Conservation (phyloP, 2,797 vertebrate species). For the Calcarius lapponicus region DNA sequence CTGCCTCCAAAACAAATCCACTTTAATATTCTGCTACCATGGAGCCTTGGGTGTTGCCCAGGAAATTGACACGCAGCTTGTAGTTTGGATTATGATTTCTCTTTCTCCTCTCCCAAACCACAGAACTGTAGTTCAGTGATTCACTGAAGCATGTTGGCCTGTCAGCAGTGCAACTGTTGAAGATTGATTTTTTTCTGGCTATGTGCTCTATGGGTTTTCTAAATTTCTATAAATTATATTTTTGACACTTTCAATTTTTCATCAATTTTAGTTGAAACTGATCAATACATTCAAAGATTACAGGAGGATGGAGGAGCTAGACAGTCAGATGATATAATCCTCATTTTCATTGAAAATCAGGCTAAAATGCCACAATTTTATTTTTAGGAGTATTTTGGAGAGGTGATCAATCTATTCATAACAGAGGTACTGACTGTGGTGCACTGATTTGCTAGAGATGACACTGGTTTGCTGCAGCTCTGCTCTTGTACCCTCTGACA, state of each 20-base stretch:
- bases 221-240: not conserved
- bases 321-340: not conserved
- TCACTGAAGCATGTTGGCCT: not conserved
- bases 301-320: not conserved
- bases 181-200: not conserved
- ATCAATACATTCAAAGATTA: not conserved
- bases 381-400: not conserved
- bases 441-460: not conserved
- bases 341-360: not conserved
- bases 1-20: not conserved
- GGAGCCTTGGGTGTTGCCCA: not conserved
- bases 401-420: not conserved
- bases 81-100: not conserved
- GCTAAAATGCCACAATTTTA: not conserved
- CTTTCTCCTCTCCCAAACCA: not conserved
- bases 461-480: not conserved
- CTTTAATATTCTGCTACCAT: not conserved
- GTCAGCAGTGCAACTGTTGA: not conserved
- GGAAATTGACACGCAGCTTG: not conserved
- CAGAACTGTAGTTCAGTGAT: not conserved
- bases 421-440: not conserved
- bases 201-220: not conserved
- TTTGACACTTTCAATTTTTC: not conserved
- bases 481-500: not conserved
- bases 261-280: not conserved